Base-by-base conservation (phyloP, 1,140 invertebrate species). In the Cyrtorhinus lividipennis region DNA sequence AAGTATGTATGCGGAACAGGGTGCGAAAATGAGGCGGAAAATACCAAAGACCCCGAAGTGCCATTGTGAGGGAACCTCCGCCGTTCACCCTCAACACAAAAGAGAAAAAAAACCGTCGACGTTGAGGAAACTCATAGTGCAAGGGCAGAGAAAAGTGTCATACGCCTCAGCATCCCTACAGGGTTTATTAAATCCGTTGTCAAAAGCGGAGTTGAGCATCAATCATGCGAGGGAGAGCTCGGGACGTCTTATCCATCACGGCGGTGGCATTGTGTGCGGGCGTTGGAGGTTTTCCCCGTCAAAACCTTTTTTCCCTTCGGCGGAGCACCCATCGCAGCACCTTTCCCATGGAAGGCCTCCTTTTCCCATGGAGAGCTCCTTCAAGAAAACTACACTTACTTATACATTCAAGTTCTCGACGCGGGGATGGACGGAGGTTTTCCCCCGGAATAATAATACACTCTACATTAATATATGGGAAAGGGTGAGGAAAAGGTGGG, bases 371-470 rank as follows among this genome's bases (percentile, higher is more conserved):
- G 10, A 8, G 48, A 15, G 8, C 48, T 22, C 53, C 48, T 46
- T 48, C 23, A 65, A 65, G 64, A 67, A 66, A 67, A 60, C 64
- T 64, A 61, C 65, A 62, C 65, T 68, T 68, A 77, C 76, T 77
- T 76, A 77, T 77, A 73, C 75, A 77, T 77, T 76, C 74, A 74
- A 75, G 74, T 76, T 75, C 76, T 71, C 71, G 70, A 72, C n/a
- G n/a, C n/a, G n/a, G n/a, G 71, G 72, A 70, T 71, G 67, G 70
- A 67, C 68, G 72, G 74, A 74, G n/a, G 8, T n/a, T 44, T n/a
- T 10, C 71, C 71, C 71, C 70, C 69, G 72, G 75, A 77, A 76
- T 77, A 77, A 77, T 77, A 76, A 76, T 74, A 75, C 72, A 70
- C 71, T 72, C 68, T 70, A 75, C 75, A 74, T 76, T 75, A 76